These are phyloP conservation scores for Meteorus colon DNA, from an alignment of 2,888 invertebrate genomes.

Conservation along the genomic window DNA sequence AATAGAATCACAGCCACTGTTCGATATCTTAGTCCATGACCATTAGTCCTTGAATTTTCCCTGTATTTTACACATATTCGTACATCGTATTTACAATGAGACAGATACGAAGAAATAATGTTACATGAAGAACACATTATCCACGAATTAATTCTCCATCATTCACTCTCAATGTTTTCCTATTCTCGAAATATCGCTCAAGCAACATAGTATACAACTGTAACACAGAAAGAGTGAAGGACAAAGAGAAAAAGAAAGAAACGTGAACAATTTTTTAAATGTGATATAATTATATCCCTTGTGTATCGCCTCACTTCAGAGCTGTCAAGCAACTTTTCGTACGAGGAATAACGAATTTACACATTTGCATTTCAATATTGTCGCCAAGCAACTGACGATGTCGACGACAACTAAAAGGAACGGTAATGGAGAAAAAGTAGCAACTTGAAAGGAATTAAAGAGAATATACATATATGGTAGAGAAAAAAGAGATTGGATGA, in stretches of 20 bases:
- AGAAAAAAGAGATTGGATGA: neutral
- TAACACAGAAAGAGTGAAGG: neutral
- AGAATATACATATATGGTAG: neutral
- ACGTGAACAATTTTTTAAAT: neutral
- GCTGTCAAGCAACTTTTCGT: conserved; percentile 4
- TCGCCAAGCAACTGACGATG: neutral
- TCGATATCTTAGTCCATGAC: neutral
- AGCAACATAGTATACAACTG: neutral
- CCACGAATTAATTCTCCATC: neutral
- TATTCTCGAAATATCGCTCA: neutral
- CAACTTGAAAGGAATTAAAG: neutral
- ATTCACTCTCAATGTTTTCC: neutral
- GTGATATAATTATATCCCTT: neutral
- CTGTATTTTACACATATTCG: neutral
- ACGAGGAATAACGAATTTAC: conserved; percentile 42
- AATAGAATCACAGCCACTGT: conserved; percentile 25
- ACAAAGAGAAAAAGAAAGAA: no score
- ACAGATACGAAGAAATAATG: neutral
- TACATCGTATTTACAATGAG: neutral
- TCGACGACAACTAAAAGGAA: no score
- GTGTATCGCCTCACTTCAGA: neutral
- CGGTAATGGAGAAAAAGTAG: neutral
- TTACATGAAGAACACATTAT: neutral
- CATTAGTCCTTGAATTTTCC: neutral
- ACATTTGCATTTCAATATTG: conserved; percentile 48